phyloP scores from a whole-genome alignment of 1,140 invertebrate genomes.

The Drosophila leontia region DNA sequence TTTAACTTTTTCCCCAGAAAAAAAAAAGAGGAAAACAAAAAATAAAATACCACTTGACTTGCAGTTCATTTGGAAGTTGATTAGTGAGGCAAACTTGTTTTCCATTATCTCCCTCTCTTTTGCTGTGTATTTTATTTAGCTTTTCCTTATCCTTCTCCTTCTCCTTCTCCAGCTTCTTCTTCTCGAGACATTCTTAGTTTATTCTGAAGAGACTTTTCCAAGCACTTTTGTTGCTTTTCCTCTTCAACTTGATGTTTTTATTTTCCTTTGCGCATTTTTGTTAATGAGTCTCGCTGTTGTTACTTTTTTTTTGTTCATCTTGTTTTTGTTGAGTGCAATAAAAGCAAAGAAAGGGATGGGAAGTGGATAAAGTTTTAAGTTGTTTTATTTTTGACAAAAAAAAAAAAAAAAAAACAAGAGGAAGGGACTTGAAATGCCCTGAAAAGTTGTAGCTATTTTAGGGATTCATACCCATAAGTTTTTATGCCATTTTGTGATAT shows the following conservation, averaged over 20 bases:
- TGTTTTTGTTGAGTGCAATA: slow-evolving; percentile 28
- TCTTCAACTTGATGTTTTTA: slow-evolving; percentile 39
- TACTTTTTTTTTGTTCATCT: slow-evolving; percentile 1
- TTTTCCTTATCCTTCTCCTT: neutral
- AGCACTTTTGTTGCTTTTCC: slow-evolving; percentile 37
- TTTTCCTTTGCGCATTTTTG: slow-evolving; percentile 58
- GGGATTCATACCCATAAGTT: slow-evolving; percentile 1
- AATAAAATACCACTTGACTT: slow-evolving; percentile 26
- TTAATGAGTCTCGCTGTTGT: slow-evolving; percentile 51
- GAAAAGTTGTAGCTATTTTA: slow-evolving; percentile 1
- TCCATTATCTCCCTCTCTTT: slow-evolving; percentile 9
- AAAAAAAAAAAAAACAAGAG: neutral
- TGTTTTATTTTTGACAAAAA: slow-evolving; percentile 7
- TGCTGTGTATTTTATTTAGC: slow-evolving; percentile 6
- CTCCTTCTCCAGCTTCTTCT: neutral
- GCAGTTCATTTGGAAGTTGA: slow-evolving; percentile 60
- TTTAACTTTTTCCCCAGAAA: slow-evolving; percentile 63
- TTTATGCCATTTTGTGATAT: neutral
- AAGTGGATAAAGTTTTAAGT: slow-evolving; percentile 37
- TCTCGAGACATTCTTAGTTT: slow-evolving; percentile 48
- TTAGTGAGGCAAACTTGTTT: slow-evolving; percentile 55
- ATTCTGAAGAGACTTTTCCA: slow-evolving; percentile 43
- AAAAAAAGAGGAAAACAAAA: neutral
- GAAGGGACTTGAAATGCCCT: slow-evolving; percentile 24
- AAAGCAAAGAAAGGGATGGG: slow-evolving; percentile 8